Evolutionary conservation across 2,888 invertebrate genomes (phyloP).

Genomic region (Meteorus cinctellus): DNA sequence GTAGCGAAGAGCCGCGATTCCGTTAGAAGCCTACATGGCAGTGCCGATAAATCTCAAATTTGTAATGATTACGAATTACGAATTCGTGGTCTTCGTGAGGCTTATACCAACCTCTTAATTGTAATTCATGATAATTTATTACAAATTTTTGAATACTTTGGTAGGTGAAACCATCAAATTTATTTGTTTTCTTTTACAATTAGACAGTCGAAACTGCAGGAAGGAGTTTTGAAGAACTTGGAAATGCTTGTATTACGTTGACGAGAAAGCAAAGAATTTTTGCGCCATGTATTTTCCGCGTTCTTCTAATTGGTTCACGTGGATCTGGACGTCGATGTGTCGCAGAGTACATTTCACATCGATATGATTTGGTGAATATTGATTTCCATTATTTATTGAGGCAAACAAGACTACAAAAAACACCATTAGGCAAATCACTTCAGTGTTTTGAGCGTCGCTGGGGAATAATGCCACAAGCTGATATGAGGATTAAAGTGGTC

Average conservation of each 20-base stretch:
- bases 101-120: constrained; percentile 67
- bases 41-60: constrained; percentile 8
- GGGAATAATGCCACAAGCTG: constrained; percentile 51
- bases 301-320: constrained; percentile 77
- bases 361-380: constrained; percentile 77
- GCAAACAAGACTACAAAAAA: constrained; percentile 73
- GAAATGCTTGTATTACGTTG: constrained; percentile 68
- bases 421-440: constrained; percentile 55
- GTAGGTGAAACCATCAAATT: constrained; percentile 44
- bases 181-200: constrained; percentile 42
- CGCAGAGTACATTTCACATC: constrained; percentile 74
- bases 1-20: neutral
- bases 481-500: constrained; percentile 59
- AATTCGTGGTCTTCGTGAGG: constrained; percentile 68
- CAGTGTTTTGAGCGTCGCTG: constrained; percentile 54
- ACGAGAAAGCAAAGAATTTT: constrained; percentile 66
- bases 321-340: constrained; percentile 78
- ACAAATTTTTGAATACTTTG: constrained; percentile 22
- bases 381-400: constrained; percentile 76
- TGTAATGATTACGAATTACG: constrained; percentile 41
- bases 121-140: constrained; percentile 56
- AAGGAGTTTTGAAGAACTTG: constrained; percentile 68
- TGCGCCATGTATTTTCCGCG: constrained; percentile 76
- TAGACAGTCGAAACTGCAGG: constrained; percentile 70
- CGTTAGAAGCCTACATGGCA: constrained; percentile 5